A percentile compares a stretch with the other conserved stretches of the same genome.
phyloP scores from a whole-genome alignment of 2,113 vertebrate genomes.

The Sminthopsis crassicaudata region DNA sequence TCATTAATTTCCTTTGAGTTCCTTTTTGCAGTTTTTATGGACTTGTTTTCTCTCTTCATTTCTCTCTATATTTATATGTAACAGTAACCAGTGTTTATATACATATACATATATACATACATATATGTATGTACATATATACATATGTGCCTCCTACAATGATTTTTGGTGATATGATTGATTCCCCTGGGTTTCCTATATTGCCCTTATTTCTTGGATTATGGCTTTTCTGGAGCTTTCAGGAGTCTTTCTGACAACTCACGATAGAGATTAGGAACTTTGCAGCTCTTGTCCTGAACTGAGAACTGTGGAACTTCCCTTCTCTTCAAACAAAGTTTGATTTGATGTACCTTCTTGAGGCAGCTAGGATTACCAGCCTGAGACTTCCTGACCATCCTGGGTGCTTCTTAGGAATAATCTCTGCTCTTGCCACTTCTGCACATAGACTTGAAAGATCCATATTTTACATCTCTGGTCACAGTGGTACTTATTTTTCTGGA shows the following conservation, averaged over 20 bases:
- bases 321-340: neutral
- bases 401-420: neutral
- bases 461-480: neutral
- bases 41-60: too few species aligned
- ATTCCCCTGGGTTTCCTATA: neutral
- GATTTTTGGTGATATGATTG: neutral
- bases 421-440: neutral
- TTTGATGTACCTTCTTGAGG: neutral
- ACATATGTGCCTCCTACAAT: neutral
- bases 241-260: neutral
- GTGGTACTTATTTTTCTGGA: neutral
- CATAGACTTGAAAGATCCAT: neutral
- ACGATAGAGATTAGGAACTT: neutral
- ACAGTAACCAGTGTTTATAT: too few species aligned
- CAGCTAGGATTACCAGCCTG: neutral
- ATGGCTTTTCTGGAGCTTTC: neutral
- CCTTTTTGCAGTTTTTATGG: neutral
- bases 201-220: neutral
- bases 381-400: neutral
- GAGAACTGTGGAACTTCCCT: too few species aligned
- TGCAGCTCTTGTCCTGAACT: neutral
- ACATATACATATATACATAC: too few species aligned
- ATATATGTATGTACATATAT: too few species aligned
- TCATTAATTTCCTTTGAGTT: neutral
- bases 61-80: neutral